Base-by-base conservation (phyloP, 1,140 invertebrate genomes). In the Conopomorpha cramerella region DNA sequence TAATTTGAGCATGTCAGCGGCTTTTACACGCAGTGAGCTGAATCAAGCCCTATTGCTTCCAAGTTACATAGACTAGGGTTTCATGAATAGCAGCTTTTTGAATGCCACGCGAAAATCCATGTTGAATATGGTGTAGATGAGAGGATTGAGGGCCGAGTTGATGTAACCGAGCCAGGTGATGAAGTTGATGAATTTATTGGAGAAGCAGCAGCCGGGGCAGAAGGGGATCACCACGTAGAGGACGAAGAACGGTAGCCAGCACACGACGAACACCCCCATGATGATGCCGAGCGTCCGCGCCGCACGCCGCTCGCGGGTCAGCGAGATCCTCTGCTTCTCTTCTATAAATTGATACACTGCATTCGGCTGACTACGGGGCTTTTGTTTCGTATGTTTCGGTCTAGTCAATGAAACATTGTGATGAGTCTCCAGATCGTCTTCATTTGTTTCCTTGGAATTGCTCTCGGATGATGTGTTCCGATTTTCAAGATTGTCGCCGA, bases 91-190 rank as follows among this genome's bases (percentile, higher is more conserved):
- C 15, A 93, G 74, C 62, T 89, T 89, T 59, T 94, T 93, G 65
- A 98, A 99, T 2, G 95, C 95, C 55, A 88, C 83, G 38, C 95
- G 83, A 71, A 98, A 99, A 62, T 98, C 96, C 60, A 96, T 82
- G 78, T 98, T 98, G 70, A 97, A 98, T 62, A 97, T 96, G 1
- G 95, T 97, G 72, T 98, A 99, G 46, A 98, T 98, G 49, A 98
- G 84, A 8, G 96, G 96, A 77, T 98, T 98, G 8, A 98, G 81
- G n/a, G 92, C 92, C 14, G 94, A 97, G 76, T 99, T 99, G 39
- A 97, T 86, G 66, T 99, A 99, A 14, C 96, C 96, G 25, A 99
- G 83, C 96, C 96, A 99, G 16, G 92, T 95, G 49, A 95, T 92
- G 55, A 95, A 92, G 64, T 93, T 92, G 27, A 90, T 87, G 36